Conservation (phyloP, 2,888 invertebrate species). For the Caenorhabditis zanzibari region DNA sequence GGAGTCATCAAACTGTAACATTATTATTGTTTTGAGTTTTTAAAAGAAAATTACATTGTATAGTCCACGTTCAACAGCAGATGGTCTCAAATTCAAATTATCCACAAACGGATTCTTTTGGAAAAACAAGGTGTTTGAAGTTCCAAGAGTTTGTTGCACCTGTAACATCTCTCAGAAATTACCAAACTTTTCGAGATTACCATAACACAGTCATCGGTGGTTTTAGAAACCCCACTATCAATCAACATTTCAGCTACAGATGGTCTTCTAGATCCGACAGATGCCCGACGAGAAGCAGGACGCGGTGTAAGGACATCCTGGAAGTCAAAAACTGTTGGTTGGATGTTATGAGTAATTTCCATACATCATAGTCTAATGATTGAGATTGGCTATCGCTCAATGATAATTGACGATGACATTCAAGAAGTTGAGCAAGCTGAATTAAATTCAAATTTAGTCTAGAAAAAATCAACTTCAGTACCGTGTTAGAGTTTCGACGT, state of each 20-base stretch:
- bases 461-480: background rate
- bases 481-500: constrained; percentile 57
- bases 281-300: constrained; percentile 20
- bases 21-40: background rate
- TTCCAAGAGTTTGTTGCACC: constrained; percentile 63
- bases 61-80: constrained; percentile 53
- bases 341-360: background rate
- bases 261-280: constrained; percentile 46
- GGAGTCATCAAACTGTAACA: constrained; percentile 58
- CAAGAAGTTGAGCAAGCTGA: constrained; percentile 60
- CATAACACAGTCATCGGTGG: constrained; percentile 58
- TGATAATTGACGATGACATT: constrained; percentile 42
- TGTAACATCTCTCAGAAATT: background rate
- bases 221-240: constrained; percentile 40
- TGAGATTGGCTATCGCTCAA: constrained; percentile 12
- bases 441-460: constrained; percentile 5
- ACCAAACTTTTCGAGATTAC: background rate
- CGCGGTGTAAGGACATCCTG: constrained; percentile 22
- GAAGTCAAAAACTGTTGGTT: background rate
- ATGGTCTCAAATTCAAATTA: constrained; percentile 57
- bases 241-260: constrained; percentile 61
- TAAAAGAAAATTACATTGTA: constrained; percentile 48
- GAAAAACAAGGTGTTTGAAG: constrained; percentile 60
- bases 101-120: constrained; percentile 60
- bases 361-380: constrained; percentile 8